Evolutionary conservation across 2,797 vertebrate genomes (phyloP).

Genomic region (Tinamus major): DNA sequence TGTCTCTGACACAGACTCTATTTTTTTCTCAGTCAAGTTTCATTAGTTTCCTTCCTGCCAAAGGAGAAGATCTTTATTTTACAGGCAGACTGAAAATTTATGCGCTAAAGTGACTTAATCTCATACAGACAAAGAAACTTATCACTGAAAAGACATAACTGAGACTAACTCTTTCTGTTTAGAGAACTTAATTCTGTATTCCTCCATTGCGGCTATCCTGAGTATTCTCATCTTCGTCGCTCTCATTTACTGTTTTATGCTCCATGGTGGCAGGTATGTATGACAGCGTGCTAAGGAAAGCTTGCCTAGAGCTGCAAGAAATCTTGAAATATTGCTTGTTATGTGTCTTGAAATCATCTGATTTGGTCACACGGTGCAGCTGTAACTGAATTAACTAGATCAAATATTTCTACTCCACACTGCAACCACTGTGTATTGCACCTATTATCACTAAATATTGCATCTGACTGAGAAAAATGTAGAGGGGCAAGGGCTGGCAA

Average conservation of each 20-base stretch:
- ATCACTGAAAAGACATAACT: background rate
- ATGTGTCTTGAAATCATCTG: background rate
- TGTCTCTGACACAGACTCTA: background rate
- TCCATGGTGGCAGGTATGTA: constrained; percentile 52
- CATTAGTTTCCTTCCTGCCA: background rate
- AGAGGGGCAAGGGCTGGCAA: background rate
- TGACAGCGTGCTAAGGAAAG: background rate
- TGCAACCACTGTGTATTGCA: background rate
- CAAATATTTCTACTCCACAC: background rate
- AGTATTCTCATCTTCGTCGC: background rate
- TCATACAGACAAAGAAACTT: background rate
- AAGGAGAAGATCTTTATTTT: background rate
- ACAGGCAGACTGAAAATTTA: background rate
- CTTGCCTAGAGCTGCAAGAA: background rate
- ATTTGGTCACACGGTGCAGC: background rate
- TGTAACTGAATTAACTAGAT: background rate
- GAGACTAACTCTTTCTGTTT: constrained; percentile 36
- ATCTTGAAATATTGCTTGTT: background rate
- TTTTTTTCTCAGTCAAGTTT: background rate
- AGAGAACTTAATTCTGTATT: background rate
- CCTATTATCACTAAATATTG: background rate
- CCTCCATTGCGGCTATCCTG: background rate
- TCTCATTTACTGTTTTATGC: background rate
- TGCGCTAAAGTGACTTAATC: background rate
- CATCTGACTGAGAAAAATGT: background rate